Evolutionary conservation across 2,113 vertebrate species (phyloP), one percentile per base, ranked within the genome.

Genomic region (Callipepla californica): DNA sequence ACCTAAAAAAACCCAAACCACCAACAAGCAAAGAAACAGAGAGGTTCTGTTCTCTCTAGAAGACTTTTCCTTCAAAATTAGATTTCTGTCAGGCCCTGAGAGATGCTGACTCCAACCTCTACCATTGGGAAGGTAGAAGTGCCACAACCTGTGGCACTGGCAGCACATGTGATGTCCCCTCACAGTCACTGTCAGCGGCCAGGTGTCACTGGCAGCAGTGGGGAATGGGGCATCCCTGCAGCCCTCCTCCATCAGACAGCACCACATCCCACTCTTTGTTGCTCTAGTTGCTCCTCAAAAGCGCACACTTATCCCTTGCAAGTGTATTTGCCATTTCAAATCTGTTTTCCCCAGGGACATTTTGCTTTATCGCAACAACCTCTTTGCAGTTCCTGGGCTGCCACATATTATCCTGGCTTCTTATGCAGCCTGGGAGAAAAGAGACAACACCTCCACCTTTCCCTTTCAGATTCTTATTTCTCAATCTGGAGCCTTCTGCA

Each of bases 281-380:
- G 13, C 19, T 6, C 55, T 38, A 1, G 8, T 69, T 93, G 74
- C 90, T 93, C 80, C 89, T 97, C 91, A 74, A 95, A 95, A 94
- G 72, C 96, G 94, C 73, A 2, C 42, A 80, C 47, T 94, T 96
- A 92, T 87, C 95, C 97, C 65, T 93, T 11, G 4, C 53, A 77
- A 96, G 57, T 94, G 95, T 79, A 69, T 66, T 95, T 96, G 59
- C 65, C 86, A 78, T 85, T 93, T 90, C 80, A 81, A 80, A 94
- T 95, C 88, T 78, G 11, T 85, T 93, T 95, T 68, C 88, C 93
- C 84, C 61, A 1, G 87, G 76, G 92, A 93, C 2, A 1, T 93
- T 96, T 90, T 63, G 74, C 82, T 96, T 97, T 97, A 91, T 95
- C 10, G 1, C 45, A 94, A 45, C 88, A 95, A 97, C 92, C 82